phyloP scores from a whole-genome alignment of 2,113 vertebrate species.

The Anhinga rufa region DNA sequence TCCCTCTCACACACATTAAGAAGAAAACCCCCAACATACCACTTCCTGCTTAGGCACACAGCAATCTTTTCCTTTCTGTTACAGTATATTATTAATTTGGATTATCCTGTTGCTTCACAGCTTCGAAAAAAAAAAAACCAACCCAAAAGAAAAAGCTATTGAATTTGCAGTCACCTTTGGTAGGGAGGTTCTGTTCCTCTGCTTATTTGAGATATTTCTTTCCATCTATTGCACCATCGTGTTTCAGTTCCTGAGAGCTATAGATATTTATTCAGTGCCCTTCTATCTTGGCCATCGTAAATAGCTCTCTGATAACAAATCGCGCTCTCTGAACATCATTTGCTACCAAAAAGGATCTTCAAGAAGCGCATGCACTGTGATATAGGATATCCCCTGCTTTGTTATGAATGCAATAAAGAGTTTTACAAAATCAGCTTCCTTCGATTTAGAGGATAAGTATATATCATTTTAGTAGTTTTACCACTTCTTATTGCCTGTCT shows the following conservation, averaged over 20 bases:
- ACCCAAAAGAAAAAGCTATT: neutral
- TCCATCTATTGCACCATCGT: neutral
- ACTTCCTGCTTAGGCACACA: neutral
- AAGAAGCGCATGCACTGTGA: slow-evolving; percentile 30
- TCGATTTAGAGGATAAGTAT: slow-evolving; percentile 1
- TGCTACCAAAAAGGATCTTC: slow-evolving; percentile 50
- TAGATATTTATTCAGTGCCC: slow-evolving; percentile 46
- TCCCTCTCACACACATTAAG: neutral
- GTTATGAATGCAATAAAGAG: slow-evolving; percentile 44
- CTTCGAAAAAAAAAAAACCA: neutral
- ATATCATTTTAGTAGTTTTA: neutral
- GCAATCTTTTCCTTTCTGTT: slow-evolving; percentile 28
- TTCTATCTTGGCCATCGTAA: slow-evolving; percentile 48
- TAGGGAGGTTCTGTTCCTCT: neutral
- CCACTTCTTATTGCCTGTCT: slow-evolving; percentile 3
- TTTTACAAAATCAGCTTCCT: slow-evolving; percentile 27
- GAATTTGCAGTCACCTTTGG: slow-evolving; percentile 43
- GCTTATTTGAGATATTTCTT: slow-evolving; percentile 58
- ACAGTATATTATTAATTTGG: slow-evolving; percentile 34
- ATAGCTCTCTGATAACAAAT: slow-evolving; percentile 61
- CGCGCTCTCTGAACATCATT: slow-evolving; percentile 15
- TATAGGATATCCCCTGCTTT: slow-evolving; percentile 45
- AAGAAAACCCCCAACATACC: neutral
- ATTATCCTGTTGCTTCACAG: slow-evolving; percentile 16
- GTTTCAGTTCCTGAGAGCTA: slow-evolving; percentile 40